Conservation (phyloP, 2,888 invertebrate species). For the Dermolepida albohirtum region DNA sequence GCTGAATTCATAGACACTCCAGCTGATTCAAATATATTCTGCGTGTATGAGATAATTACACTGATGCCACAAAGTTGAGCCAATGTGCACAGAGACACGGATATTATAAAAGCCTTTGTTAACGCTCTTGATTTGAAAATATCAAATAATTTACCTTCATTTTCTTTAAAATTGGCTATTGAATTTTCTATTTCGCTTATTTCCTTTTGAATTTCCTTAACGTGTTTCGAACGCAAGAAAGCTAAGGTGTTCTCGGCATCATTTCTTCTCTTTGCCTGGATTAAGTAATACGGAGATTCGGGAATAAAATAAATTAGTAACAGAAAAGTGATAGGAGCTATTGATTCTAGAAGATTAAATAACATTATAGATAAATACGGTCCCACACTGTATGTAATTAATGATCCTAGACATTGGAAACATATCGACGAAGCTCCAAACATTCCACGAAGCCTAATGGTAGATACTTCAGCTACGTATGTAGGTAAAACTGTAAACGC, state of each 20-base stretch:
- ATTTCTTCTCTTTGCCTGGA: slow-evolving; percentile 68
- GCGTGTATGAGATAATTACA: slow-evolving; percentile 83
- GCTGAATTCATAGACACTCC: slow-evolving; percentile 71
- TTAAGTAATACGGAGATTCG: slow-evolving; percentile 81
- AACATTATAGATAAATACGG: slow-evolving; percentile 76
- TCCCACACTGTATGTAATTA: slow-evolving; percentile 78
- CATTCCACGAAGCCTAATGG: slow-evolving; percentile 83
- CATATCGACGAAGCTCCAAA: slow-evolving; percentile 84
- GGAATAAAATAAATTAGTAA: slow-evolving; percentile 78
- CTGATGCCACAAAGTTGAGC: slow-evolving; percentile 89
- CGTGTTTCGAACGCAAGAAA: slow-evolving; percentile 74
- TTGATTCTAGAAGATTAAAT: slow-evolving; percentile 75
- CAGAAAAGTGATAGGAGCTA: slow-evolving; percentile 64
- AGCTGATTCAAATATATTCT: slow-evolving; percentile 77
- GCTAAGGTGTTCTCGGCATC: slow-evolving; percentile 74
- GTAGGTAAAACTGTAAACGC: slow-evolving; percentile 81
- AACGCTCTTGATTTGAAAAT: slow-evolving; percentile 72
- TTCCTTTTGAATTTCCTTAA: slow-evolving; percentile 73
- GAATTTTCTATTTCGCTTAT: slow-evolving; percentile 71
- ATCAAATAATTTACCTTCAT: slow-evolving; percentile 63
- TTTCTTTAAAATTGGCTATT: slow-evolving; percentile 63
- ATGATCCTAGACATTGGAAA: slow-evolving; percentile 76
- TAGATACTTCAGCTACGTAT: slow-evolving; percentile 89
- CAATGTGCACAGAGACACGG: slow-evolving; percentile 79
- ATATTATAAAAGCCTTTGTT: slow-evolving; percentile 81